A percentile compares a stretch with the other conserved stretches of the same genome.
These are phyloP conservation scores for Phoxinus phoxinus DNA, from an alignment of 2,113 vertebrate species.

Conservation along the genomic window DNA sequence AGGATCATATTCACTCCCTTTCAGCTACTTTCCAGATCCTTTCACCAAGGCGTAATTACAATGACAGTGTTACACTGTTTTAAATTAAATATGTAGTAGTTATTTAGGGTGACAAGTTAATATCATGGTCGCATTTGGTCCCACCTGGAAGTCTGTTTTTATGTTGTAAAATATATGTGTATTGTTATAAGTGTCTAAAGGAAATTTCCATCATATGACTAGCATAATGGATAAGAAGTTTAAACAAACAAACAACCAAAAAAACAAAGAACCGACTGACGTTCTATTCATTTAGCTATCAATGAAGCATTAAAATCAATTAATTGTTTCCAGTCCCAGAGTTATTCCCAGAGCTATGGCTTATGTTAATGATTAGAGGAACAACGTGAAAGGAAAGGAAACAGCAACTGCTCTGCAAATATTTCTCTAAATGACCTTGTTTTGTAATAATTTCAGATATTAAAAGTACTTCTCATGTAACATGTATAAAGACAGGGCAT, in stretches of 20 bases:
- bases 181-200: not conserved
- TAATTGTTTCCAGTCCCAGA: slow-evolving; percentile 69
- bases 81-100: not conserved
- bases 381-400: slow-evolving; percentile 58
- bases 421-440: slow-evolving; percentile 11
- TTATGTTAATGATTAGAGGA: slow-evolving; percentile 66
- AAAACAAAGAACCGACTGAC: slow-evolving; percentile 61
- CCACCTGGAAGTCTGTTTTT: not conserved
- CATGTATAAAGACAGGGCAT: no score
- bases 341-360: slow-evolving; percentile 51
- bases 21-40: no score
- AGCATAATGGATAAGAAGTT: not conserved
- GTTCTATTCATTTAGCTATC: slow-evolving; percentile 67
- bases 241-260: not conserved
- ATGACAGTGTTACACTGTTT: no score
- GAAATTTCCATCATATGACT: not conserved
- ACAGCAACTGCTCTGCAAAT: slow-evolving; percentile 21
- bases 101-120: not conserved
- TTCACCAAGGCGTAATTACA: no score
- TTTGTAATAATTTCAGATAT: no score
- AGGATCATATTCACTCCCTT: not conserved
- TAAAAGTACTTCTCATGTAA: no score
- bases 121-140: no score
- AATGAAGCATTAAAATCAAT: slow-evolving; percentile 72
- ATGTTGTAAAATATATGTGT: not conserved